These are phyloP conservation scores for Melopsittacus undulatus DNA, from an alignment of 2,797 vertebrate species.

Conservation along the genomic window DNA sequence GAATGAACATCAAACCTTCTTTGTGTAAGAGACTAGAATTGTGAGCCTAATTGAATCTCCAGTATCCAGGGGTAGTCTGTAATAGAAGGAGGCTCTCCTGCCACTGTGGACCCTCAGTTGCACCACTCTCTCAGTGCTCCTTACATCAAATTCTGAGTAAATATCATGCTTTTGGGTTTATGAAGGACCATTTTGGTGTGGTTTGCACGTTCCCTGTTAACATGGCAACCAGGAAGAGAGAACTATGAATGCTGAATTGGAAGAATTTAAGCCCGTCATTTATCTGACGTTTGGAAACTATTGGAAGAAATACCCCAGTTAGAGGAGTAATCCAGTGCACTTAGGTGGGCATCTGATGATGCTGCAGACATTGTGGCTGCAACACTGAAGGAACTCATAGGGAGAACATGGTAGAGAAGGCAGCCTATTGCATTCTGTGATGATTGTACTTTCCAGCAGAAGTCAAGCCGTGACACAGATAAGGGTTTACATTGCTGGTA, in stretches of 20 bases:
- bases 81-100: background rate
- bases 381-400: background rate
- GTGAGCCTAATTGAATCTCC: background rate
- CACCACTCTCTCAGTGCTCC: background rate
- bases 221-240: background rate
- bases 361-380: background rate
- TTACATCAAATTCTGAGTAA: background rate
- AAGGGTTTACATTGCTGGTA: fast-evolving
- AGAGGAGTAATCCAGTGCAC: background rate
- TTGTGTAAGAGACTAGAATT: fast-evolving
- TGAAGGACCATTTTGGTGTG: background rate
- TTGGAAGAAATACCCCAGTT: background rate
- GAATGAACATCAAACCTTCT: background rate
- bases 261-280: fast-evolving
- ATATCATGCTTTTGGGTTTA: background rate
- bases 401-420: fast-evolving
- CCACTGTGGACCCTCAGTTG: background rate
- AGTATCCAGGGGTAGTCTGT: background rate
- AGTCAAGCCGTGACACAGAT: background rate
- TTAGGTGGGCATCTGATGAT: background rate
- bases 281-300: background rate
- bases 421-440: background rate
- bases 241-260: background rate
- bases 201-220: background rate
- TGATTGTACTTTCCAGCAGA: fast-evolving